Percentiles rank a stretch among this genome's conserved stretches.
Evolutionary conservation across 2,888 invertebrate species (phyloP).

Genomic region (Neoitamus cyanurus): DNA sequence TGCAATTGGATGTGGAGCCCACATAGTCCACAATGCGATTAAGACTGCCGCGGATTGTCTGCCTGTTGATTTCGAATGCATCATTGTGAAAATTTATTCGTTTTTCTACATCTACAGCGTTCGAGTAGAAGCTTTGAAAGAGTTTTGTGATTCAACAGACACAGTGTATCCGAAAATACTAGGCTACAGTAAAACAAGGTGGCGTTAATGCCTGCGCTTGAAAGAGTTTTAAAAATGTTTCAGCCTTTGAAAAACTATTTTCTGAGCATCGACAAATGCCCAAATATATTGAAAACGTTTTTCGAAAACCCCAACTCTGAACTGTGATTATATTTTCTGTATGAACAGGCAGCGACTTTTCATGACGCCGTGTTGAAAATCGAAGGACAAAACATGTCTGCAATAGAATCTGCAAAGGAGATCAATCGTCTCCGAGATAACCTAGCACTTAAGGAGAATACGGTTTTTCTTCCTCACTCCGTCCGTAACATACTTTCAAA

Average conservation of each 20-base stretch:
- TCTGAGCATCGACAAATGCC: slow-evolving; percentile 44
- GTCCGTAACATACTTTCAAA: not conserved
- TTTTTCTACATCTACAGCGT: slow-evolving; percentile 56
- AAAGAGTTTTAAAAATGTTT: slow-evolving; percentile 47
- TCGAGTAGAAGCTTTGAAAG: slow-evolving; percentile 51
- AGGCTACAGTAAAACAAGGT: slow-evolving; percentile 47
- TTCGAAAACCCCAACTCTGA: slow-evolving; percentile 44
- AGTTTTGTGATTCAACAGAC: slow-evolving; percentile 37
- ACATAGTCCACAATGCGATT: slow-evolving; percentile 48
- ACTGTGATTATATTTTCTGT: slow-evolving; percentile 41
- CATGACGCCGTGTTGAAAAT: not conserved
- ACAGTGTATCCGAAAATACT: slow-evolving; percentile 35
- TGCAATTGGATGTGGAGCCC: slow-evolving; percentile 56
- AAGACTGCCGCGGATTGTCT: slow-evolving; percentile 52
- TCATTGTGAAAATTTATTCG: slow-evolving; percentile 51
- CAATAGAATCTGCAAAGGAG: not conserved
- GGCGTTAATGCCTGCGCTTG: slow-evolving; percentile 43
- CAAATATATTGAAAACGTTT: slow-evolving; percentile 44
- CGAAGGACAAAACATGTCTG: not conserved
- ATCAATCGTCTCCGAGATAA: not conserved
- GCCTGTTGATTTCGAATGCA: slow-evolving; percentile 53
- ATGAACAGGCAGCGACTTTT: not conserved
- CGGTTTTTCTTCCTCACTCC: not conserved
- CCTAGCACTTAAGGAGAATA: not conserved
- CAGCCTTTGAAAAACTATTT: slow-evolving; percentile 47